Evolutionary conservation across 2,888 invertebrate species (phyloP), one percentile per base, ranked within the genome.

Genomic region (Limnephilus marmoratus): DNA sequence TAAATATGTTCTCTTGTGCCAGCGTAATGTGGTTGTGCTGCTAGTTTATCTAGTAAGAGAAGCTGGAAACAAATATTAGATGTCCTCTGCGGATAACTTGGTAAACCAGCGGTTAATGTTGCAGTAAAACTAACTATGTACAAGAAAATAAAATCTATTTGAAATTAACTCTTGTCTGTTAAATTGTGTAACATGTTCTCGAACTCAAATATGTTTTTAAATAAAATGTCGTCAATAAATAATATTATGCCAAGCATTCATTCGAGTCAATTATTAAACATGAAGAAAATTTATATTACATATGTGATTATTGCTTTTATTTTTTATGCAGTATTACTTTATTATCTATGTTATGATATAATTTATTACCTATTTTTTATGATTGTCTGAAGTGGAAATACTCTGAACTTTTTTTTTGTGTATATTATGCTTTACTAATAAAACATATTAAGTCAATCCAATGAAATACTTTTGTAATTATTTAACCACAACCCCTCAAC

Each of bases 241-340:
- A 68, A 68, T 68, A 83, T 37, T 83, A 83, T 83, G 83, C 83
- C 24, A 83, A 83, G 83, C 83, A 83, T 83, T 34, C 15, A 83
- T 68, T 68, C n/a, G 68, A 83, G 83, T 83, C 37, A 83, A 15
- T 18, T 37, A 41, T 83, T 83, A 13, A 83, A 37, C 31, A 34
- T 5, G 37, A 83, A 83, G 41, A 37, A 37, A 83, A 37, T 34
- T 24, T 34, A 86, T 45, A 85, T 12, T 85, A 45, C 45, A 12
- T 12, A 86, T 41, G 86, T 86, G 86, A 86, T 86, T 86, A 86
- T 45, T 37, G 45, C 37, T 83, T 34, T 37, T 83, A 86, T 86
- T 86, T 86, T 86, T 24, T 86, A 86, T 86, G 24, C 86, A 86
- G 86, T 86, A 86, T 86, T 86, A 86, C 49, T 86, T 86, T 86